phyloP scores from a whole-genome alignment of 2,888 invertebrate species.

The Microchrysa polita region DNA sequence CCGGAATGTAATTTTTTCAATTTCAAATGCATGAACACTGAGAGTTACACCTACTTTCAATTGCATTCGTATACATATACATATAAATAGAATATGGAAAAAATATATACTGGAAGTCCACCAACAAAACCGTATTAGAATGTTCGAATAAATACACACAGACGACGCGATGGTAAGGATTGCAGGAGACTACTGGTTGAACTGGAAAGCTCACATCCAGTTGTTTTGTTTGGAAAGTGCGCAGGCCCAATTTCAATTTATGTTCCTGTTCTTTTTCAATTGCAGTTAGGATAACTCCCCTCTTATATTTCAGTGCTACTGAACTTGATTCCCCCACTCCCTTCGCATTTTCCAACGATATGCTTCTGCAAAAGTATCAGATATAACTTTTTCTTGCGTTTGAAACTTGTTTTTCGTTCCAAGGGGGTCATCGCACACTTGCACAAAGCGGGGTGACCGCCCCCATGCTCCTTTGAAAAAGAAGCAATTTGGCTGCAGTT shows the following conservation, averaged over 20 bases:
- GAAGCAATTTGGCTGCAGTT: constrained; percentile 59
- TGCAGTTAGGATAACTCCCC: constrained; percentile 7
- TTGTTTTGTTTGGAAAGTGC: constrained; percentile 30
- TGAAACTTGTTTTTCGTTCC: constrained; percentile 28
- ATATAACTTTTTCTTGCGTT: constrained; percentile 38
- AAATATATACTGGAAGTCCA: constrained; percentile 11
- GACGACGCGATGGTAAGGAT: constrained; percentile 18
- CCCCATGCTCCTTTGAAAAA: constrained; percentile 53
- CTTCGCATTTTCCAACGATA: constrained; percentile 4
- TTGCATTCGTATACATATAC: not conserved
- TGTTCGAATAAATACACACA: not conserved
- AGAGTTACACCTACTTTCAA: constrained; percentile 13
- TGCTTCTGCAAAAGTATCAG: not conserved
- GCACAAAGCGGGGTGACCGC: constrained; percentile 52
- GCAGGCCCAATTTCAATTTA: constrained; percentile 18
- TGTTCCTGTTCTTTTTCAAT: not conserved
- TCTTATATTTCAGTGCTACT: not conserved
- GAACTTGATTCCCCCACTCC: not conserved
- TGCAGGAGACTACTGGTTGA: constrained; percentile 9
- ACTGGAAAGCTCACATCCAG: constrained; percentile 24
- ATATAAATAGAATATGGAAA: not conserved
- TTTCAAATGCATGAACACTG: constrained; percentile 13
- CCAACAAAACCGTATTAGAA: constrained; percentile 1
- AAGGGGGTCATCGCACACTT: constrained; percentile 10
- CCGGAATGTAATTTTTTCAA: constrained; percentile 22